phyloP scores from a whole-genome alignment of 1,140 invertebrate genomes.

The Penaeus indicus region DNA sequence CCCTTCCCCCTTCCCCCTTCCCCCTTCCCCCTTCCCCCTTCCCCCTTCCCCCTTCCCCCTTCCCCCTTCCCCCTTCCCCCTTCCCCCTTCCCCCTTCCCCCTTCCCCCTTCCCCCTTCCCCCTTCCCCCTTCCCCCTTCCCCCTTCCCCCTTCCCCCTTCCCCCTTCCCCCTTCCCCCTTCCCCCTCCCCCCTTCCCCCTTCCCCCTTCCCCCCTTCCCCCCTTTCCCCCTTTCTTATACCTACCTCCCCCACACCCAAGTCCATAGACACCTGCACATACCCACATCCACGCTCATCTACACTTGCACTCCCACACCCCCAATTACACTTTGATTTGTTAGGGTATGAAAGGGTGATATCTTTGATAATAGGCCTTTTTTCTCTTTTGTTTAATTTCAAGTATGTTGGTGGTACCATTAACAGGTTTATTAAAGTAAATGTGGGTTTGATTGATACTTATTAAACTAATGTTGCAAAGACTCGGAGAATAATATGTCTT shows the following conservation, averaged over 20 bases:
- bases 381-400: too few relatives aligned
- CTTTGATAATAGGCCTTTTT: too few relatives aligned
- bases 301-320: too few relatives aligned
- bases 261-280: too few relatives aligned
- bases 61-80: conserved; percentile 3
- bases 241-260: neutral
- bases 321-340: too few relatives aligned
- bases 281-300: too few relatives aligned
- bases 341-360: too few relatives aligned
- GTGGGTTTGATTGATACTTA: too few relatives aligned
- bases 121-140: neutral
- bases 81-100: conserved; percentile 1
- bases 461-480: too few relatives aligned
- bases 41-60: neutral
- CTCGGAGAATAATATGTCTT: too few relatives aligned
- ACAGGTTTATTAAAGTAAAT: too few relatives aligned
- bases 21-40: neutral
- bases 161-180: neutral
- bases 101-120: neutral
- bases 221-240: neutral
- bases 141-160: conserved; percentile 1
- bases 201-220: neutral
- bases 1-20: neutral
- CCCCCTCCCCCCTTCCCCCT: neutral
- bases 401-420: too few relatives aligned